Base-by-base conservation (phyloP, 2,888 invertebrate genomes). In the Acanthacorydalis orientalis region DNA sequence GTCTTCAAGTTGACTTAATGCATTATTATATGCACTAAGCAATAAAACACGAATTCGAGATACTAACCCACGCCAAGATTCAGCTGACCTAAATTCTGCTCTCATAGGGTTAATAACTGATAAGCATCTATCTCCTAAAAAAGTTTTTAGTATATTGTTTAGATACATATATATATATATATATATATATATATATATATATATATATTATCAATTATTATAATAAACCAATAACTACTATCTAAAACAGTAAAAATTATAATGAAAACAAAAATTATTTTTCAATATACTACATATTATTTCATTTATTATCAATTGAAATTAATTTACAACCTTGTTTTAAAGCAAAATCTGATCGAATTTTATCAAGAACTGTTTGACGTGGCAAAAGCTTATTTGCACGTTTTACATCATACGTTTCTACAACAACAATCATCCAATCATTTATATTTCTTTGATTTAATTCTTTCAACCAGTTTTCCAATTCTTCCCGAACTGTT, bases 361-460 rank as follows among this genome's bases (percentile, higher is more conserved):
- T 87, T 72, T 92, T 93, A 66, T 96, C 95, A 56, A 91, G 69
- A 16, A 96, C 93, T 2, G 93, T 93, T 11, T 91, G 90, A 54
- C 95, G 75, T 1, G 90, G 88, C 47, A 96, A 68, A 12, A 96
- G 68, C 65, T 96, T 95, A 60, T 91, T 90, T 46, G 89, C 82
- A 67, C 90, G 87, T 59, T 88, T 81, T 57, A 84, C 82, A 65
- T 95, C 95, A 63, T 89, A 83, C 46, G 86, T 88, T 67, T 92
- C 92, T 41, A 96, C 90, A 52, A 91, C 72, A 39, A 95, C 78
- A 59, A 96, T 85, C 75, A 96, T 78, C 93, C 92, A 96, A 65
- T 95, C 93, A 46, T 79, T 75, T 48, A 90, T 77, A 50, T 82
- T 81, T 58, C 78, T 77, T 49, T 77, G 75, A 53, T 75, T 76